A percentile compares a stretch with the other conserved stretches of the same genome.
Evolutionary conservation across 2,797 vertebrate genomes (phyloP).

Genomic region (Acrocephalus scirpaceus): DNA sequence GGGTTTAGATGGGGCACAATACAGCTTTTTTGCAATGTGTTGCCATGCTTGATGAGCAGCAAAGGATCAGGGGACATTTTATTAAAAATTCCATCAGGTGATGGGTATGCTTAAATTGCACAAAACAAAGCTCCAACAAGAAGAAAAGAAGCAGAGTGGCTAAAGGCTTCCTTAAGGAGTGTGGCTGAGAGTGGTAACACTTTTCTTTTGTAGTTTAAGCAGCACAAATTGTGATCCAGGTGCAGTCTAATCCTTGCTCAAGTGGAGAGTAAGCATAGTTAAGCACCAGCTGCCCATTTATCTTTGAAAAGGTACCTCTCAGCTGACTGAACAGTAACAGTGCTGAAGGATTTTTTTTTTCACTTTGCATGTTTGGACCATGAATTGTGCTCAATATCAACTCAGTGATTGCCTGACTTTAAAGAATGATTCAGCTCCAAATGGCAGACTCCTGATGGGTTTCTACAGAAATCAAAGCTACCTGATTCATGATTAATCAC

Average conservation of each 20-base stretch:
- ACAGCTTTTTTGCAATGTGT: neutral
- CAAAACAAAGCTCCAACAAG: neutral
- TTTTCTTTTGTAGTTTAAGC: neutral
- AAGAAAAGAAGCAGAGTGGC: neutral
- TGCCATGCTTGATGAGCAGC: neutral
- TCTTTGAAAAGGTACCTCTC: neutral
- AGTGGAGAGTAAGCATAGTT: neutral
- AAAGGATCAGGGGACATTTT: neutral
- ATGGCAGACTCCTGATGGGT: neutral
- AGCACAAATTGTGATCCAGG: neutral
- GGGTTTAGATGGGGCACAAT: neutral
- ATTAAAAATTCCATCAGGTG: neutral
- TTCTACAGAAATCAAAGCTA: neutral
- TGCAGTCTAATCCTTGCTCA: neutral
- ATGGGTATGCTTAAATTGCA: neutral
- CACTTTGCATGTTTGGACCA: neutral
- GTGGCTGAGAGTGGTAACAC: neutral
- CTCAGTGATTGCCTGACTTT: neutral
- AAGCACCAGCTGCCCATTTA: neutral
- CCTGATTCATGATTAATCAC: constrained; percentile 1
- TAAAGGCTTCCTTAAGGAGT: neutral
- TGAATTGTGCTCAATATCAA: neutral
- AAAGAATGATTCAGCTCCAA: constrained; percentile 24
- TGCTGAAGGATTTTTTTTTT: neutral
- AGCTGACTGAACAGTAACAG: neutral